A percentile compares a stretch with the other conserved stretches of the same genome.
phyloP scores from a whole-genome alignment of 2,113 vertebrate genomes.

The Chloropsis hardwickii region DNA sequence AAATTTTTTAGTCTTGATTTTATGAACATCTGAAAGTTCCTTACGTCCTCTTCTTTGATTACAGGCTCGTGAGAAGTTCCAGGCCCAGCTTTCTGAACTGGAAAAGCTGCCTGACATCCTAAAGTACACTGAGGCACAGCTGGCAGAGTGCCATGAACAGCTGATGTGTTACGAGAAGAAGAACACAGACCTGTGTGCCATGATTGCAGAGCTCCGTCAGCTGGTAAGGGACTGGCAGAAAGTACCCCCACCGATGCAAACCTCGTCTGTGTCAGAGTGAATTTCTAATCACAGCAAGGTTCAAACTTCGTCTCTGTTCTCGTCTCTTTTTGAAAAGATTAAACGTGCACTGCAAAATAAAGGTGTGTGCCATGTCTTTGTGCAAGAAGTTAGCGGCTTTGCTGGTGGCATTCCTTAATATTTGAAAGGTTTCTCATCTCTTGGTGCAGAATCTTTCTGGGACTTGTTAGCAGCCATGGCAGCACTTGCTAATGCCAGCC shows the following conservation, averaged over 20 bases:
- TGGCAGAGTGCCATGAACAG: constrained; percentile 84
- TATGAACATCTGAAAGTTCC: neutral
- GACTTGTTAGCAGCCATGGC: neutral
- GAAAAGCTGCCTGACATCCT: constrained; percentile 86
- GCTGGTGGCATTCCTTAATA: neutral
- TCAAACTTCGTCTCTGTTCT: constrained; percentile 56
- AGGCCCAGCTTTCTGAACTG: constrained; percentile 79
- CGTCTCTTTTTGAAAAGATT: constrained; percentile 70
- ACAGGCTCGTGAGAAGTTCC: constrained; percentile 77
- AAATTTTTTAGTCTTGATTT: neutral
- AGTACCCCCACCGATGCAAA: neutral
- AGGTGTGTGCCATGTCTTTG: constrained; percentile 70
- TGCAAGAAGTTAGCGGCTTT: constrained; percentile 29
- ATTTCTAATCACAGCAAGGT: constrained; percentile 50
- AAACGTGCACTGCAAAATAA: constrained; percentile 75
- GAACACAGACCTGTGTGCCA: constrained; percentile 77
- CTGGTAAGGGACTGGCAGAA: constrained; percentile 83
- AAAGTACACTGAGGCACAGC: constrained; percentile 75
- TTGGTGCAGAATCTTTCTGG: neutral
- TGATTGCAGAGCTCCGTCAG: constrained; percentile 82
- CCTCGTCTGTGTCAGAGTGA: constrained; percentile 31
- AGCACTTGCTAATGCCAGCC: neutral
- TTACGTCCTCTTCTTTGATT: neutral
- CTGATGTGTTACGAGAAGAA: constrained; percentile 82
- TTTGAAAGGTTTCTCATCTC: neutral